phyloP scores from a whole-genome alignment of 2,797 vertebrate species.

The Leuciscus waleckii region DNA sequence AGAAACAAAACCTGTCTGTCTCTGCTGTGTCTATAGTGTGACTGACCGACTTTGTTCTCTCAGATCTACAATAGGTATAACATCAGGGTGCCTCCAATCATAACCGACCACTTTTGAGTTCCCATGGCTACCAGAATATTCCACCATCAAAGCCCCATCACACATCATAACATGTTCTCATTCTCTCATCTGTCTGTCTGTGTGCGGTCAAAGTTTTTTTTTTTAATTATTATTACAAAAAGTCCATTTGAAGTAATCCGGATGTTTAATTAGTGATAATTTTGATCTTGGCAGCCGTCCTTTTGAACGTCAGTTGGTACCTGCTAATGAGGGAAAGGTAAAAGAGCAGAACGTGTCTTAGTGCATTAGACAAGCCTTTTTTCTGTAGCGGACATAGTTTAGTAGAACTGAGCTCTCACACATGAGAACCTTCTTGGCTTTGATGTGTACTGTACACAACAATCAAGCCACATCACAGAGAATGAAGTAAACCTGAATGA shows the following conservation, averaged over 20 bases:
- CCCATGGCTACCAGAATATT: conserved; percentile 53
- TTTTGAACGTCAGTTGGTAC: conserved; percentile 21
- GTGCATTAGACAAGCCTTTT: background rate
- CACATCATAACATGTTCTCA: conserved; percentile 8
- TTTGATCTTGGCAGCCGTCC: conserved; percentile 44
- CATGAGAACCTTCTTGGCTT: background rate
- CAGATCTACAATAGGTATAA: conserved; percentile 42
- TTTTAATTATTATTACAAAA: conserved; percentile 20
- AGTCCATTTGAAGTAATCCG: conserved; percentile 36
- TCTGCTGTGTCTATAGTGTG: conserved; percentile 19
- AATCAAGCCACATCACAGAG: conserved; percentile 34
- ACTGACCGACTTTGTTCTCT: conserved; percentile 38
- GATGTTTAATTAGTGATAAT: conserved; percentile 50
- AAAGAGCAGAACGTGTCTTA: conserved; percentile 25
- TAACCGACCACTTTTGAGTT: conserved; percentile 41
- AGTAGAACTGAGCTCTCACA: background rate
- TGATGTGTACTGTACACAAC: conserved; percentile 32
- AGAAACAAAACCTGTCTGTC: conserved; percentile 14
- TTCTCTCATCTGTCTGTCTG: conserved; percentile 1
- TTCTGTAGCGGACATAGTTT: background rate
- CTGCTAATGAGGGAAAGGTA: conserved; percentile 37
- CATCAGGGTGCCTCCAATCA: conserved; percentile 47
- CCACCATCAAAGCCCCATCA: conserved; percentile 27
- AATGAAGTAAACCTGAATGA: conserved; percentile 3
- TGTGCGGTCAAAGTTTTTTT: conserved; percentile 3